Evolutionary conservation across 2,888 invertebrate genomes (phyloP), one percentile per base, ranked within the genome.

Genomic region (Netelia melanura): DNA sequence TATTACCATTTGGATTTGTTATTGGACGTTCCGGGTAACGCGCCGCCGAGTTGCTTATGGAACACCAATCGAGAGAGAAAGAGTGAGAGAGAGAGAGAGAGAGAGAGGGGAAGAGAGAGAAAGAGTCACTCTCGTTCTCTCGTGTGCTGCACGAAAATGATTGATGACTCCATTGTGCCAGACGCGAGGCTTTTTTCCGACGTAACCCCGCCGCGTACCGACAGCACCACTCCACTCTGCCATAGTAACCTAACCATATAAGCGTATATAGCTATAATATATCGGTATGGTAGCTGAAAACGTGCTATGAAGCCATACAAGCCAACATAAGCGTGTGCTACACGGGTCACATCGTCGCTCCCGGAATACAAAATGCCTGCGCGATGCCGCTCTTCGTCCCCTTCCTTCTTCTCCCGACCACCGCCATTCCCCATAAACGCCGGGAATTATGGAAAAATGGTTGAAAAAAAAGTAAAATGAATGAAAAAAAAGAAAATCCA

Each of bases 81-180:
- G 62, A 76, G 52, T 52, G 8, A 44, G 21, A 64, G 61, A 79
- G 43, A 62, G n/a, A 75, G 52, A 44, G 54, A 8, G 11, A 17
- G 56, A 56, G 78, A 70, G 58, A 58, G 58, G 2, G 0, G 8
- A 21, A 58, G 17, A 58, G 9, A 9, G 58, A 58, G 30, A 30
- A 30, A 30, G 30, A 62, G 14, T 25, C 25, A 23, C 43, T 65
- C 65, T 65, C 65, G 38, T 43, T 65, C 91, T 92, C 91, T 91
- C 91, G 72, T 64, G 81, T 77, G 68, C 25, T 68, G 89, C 90
- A 90, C 90, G 88, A 92, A 30, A 92, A 93, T 93, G 93, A 93
- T 93, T 91, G 93, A 93, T 93, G 92, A 93, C 92, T 93, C 92
- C 90, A 93, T 93, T 93, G 93, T 93, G 90, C 89, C 86, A 81